Evolutionary conservation across 1,140 invertebrate species (phyloP).

Genomic region (Pseudomyrmex pallidus): DNA sequence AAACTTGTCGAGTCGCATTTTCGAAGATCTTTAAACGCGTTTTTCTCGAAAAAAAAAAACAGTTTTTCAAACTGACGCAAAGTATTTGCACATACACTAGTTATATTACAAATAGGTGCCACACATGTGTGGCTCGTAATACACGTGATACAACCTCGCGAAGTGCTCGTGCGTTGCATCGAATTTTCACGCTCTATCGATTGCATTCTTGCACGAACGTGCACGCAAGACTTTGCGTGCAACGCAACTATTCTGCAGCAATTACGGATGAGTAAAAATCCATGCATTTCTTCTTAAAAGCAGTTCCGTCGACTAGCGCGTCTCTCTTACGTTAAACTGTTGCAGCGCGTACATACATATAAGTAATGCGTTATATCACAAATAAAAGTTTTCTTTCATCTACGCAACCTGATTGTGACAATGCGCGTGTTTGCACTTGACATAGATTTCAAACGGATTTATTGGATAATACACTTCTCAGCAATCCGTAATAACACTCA

Average conservation of each 20-base stretch:
- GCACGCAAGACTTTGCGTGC: constrained; percentile 22
- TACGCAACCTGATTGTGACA: too few relatives aligned
- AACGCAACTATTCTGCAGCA: too few relatives aligned
- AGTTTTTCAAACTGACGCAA: too few relatives aligned
- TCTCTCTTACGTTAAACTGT: too few relatives aligned
- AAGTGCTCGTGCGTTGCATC: constrained; percentile 13
- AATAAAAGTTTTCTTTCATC: too few relatives aligned
- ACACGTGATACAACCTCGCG: not conserved
- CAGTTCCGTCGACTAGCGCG: too few relatives aligned
- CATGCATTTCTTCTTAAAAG: too few relatives aligned
- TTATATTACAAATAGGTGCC: not conserved
- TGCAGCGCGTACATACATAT: too few relatives aligned
- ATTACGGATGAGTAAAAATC: too few relatives aligned
- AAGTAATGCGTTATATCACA: too few relatives aligned
- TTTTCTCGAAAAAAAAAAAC: too few relatives aligned
- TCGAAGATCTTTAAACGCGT: not conserved
- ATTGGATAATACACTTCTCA: constrained; percentile 49
- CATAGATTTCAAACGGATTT: constrained; percentile 38
- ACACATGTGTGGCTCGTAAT: not conserved
- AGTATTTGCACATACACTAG: too few relatives aligned
- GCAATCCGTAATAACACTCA: constrained; percentile 19
- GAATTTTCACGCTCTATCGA: constrained; percentile 48
- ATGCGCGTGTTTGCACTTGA: constrained; percentile 50
- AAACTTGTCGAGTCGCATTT: not conserved
- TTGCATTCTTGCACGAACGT: constrained; percentile 38